Percentiles rank a stretch among this genome's conserved stretches.
phyloP scores from a whole-genome alignment of 2,888 invertebrate genomes.

The Monochamus alternatus region DNA sequence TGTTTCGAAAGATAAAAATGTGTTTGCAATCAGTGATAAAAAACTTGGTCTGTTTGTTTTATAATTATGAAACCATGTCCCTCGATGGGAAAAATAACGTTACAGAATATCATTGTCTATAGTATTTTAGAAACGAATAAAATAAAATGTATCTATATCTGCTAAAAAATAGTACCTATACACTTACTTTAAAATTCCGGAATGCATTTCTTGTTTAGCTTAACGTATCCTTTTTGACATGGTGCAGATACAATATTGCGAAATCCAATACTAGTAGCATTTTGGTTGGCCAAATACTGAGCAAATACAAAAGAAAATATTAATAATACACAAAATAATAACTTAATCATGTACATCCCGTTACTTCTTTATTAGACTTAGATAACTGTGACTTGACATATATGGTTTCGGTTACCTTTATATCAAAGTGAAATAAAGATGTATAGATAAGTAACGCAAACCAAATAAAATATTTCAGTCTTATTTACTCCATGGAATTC shows the following conservation, averaged over 20 bases:
- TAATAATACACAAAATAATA: slow-evolving; percentile 1
- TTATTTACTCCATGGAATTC: not conserved
- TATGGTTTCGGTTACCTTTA: not conserved
- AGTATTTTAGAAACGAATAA: no score
- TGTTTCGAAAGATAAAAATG: not conserved
- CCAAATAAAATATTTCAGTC: not conserved
- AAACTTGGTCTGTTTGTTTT: not conserved
- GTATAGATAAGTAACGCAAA: slow-evolving; percentile 10
- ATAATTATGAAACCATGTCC: not conserved
- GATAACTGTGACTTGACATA: not conserved
- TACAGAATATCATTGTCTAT: no score
- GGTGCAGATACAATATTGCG: slow-evolving; percentile 15
- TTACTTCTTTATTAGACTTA: not conserved
- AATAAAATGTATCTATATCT: not conserved
- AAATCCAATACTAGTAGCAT: not conserved
- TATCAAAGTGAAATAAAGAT: not conserved
- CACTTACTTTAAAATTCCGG: slow-evolving; percentile 17
- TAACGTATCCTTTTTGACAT: slow-evolving; percentile 15
- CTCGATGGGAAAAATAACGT: no score
- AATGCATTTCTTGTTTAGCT: slow-evolving; percentile 22
- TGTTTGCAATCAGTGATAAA: not conserved
- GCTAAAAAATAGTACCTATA: not conserved
- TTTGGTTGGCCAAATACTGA: not conserved
- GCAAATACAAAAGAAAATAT: not conserved
- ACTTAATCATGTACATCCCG: slow-evolving; percentile 1